Conservation (phyloP, 1,140 invertebrate genomes). For the Heliconius nattereri region DNA sequence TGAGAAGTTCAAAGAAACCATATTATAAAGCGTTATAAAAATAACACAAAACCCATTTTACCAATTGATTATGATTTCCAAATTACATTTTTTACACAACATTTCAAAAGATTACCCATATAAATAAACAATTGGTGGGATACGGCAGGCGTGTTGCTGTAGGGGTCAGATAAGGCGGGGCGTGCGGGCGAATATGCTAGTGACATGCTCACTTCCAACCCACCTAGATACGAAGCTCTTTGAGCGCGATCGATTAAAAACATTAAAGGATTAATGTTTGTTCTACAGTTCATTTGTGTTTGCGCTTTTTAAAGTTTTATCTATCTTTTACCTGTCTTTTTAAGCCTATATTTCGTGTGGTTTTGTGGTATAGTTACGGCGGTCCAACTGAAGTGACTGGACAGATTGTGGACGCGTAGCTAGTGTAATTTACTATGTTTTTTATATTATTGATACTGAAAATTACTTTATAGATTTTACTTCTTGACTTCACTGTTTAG, state of each 20-base stretch:
- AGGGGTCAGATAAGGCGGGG: slow-evolving; percentile 52
- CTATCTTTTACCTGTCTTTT: too few relatives aligned
- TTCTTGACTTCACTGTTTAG: too few relatives aligned
- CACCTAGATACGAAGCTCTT: slow-evolving; percentile 35
- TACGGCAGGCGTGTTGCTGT: slow-evolving; percentile 44
- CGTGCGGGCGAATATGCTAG: slow-evolving; percentile 72
- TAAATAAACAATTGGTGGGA: slow-evolving; percentile 69
- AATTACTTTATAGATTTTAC: too few relatives aligned
- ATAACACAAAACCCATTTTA: background rate
- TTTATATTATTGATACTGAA: too few relatives aligned
- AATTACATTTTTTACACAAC: slow-evolving; percentile 49
- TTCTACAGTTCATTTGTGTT: background rate
- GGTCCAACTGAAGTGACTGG: too few relatives aligned
- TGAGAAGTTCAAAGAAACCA: too few relatives aligned
- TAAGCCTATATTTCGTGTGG: too few relatives aligned
- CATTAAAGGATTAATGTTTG: slow-evolving; percentile 26
- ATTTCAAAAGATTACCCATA: slow-evolving; percentile 70
- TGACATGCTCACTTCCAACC: slow-evolving; percentile 59
- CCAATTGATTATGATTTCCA: slow-evolving; percentile 33
- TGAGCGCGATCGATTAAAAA: slow-evolving; percentile 22
- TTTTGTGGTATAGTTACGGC: too few relatives aligned
- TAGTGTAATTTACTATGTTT: too few relatives aligned
- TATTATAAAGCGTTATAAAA: background rate
- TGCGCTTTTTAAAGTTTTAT: slow-evolving; percentile 23
- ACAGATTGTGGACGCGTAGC: too few relatives aligned